Evolutionary conservation across 2,888 invertebrate species (phyloP).

Genomic region (Schizaphis graminum): DNA sequence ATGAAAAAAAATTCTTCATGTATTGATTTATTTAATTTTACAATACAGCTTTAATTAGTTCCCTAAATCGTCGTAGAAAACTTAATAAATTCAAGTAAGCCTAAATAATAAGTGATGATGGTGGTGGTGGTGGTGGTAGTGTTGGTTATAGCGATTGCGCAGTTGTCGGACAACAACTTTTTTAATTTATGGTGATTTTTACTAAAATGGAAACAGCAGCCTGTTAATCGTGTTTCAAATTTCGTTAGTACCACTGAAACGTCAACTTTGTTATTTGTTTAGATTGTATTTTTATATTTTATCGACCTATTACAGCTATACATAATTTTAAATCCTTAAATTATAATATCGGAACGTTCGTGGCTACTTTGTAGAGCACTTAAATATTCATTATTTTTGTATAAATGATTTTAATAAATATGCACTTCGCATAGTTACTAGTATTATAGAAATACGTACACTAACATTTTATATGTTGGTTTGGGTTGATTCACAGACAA

Average conservation of each 20-base stretch:
- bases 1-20: background rate
- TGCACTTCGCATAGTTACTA: background rate
- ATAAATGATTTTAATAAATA: background rate
- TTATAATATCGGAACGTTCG: background rate
- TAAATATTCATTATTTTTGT: background rate
- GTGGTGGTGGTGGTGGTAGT: too few relatives aligned
- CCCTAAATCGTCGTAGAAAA: background rate
- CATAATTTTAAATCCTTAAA: too few relatives aligned
- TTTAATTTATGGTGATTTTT: constrained; percentile 28
- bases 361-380: background rate
- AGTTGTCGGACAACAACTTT: background rate
- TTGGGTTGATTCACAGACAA: background rate
- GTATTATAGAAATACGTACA: background rate
- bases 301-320: background rate
- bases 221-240: constrained; percentile 15
- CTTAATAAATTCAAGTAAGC: background rate
- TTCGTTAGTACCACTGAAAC: background rate
- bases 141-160: background rate
- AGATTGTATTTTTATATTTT: background rate
- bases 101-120: background rate
- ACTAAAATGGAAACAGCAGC: background rate
- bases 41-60: background rate
- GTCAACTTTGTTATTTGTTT: constrained; percentile 17
- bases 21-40: background rate
- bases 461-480: background rate